These are phyloP conservation scores for Campopleginae sp. DNA, from an alignment of 2,888 invertebrate species.

Conservation along the genomic window DNA sequence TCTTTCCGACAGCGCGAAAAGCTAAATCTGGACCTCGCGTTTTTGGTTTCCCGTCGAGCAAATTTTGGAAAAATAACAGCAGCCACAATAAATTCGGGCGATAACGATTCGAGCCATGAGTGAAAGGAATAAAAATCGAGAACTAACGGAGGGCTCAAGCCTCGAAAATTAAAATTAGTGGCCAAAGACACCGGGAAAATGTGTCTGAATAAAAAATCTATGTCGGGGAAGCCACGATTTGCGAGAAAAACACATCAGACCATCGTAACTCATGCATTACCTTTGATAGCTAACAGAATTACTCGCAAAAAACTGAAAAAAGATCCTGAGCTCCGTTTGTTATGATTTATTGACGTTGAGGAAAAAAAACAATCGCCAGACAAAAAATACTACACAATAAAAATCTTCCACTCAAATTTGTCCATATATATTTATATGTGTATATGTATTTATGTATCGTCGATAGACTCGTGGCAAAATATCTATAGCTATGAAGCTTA, in stretches of 20 bases:
- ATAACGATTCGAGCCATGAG: neutral
- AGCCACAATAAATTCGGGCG: neutral
- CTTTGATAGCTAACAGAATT: neutral
- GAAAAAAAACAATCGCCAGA: neutral
- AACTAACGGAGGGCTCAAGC: neutral
- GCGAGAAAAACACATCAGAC: neutral
- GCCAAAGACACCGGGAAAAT: neutral
- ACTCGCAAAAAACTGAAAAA: neutral
- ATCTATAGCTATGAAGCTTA: constrained; percentile 55
- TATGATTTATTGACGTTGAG: neutral
- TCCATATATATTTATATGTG: constrained; percentile 1
- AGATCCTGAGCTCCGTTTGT: neutral
- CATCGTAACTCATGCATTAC: neutral
- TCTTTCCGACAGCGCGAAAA: neutral
- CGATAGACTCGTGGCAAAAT: constrained; percentile 50
- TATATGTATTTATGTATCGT: constrained; percentile 34
- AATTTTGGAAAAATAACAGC: constrained; percentile 1
- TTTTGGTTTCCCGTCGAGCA: neutral
- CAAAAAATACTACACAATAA: constrained; percentile 14
- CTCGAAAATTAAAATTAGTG: neutral
- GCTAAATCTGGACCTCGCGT: neutral
- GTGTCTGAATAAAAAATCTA: neutral
- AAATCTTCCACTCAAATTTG: constrained; percentile 17
- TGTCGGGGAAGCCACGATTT: neutral
- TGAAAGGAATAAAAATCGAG: neutral